Conservation (phyloP, 2,888 invertebrate genomes). For the Lochmaea crataegi region DNA sequence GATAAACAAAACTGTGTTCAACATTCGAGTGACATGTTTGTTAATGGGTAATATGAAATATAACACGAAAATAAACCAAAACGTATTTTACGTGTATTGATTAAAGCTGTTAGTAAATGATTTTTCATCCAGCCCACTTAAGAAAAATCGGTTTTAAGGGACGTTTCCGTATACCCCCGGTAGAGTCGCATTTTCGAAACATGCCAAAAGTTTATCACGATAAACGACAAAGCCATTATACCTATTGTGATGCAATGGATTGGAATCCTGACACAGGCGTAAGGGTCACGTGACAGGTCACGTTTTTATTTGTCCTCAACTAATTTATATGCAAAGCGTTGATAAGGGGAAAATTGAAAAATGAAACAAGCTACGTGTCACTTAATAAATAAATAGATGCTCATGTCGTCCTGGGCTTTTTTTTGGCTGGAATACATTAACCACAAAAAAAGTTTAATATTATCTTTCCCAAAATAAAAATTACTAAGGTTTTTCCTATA, state of each 20-base stretch:
- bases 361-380: slow-evolving; percentile 11
- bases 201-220: slow-evolving; percentile 24
- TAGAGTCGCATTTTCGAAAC: slow-evolving; percentile 12
- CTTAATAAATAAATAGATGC: slow-evolving; percentile 8
- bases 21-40: no score
- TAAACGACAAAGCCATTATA: slow-evolving; percentile 34
- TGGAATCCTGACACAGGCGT: slow-evolving; percentile 37
- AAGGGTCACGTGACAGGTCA: slow-evolving; percentile 31
- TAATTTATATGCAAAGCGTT: slow-evolving; percentile 25
- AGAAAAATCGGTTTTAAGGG: no score
- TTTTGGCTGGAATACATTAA: neutral
- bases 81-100: no score
- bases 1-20: no score
- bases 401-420: neutral
- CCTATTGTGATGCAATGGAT: slow-evolving; percentile 42
- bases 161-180: neutral
- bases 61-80: no score
- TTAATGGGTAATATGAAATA: no score
- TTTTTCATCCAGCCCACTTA: no score
- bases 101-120: no score
- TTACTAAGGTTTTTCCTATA: no score
- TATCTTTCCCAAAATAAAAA: no score
- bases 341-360: slow-evolving; percentile 21
- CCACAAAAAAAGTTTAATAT: neutral
- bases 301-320: slow-evolving; percentile 24